Base-by-base conservation (phyloP, 1,140 invertebrate genomes). In the Zaprionus capensis region DNA sequence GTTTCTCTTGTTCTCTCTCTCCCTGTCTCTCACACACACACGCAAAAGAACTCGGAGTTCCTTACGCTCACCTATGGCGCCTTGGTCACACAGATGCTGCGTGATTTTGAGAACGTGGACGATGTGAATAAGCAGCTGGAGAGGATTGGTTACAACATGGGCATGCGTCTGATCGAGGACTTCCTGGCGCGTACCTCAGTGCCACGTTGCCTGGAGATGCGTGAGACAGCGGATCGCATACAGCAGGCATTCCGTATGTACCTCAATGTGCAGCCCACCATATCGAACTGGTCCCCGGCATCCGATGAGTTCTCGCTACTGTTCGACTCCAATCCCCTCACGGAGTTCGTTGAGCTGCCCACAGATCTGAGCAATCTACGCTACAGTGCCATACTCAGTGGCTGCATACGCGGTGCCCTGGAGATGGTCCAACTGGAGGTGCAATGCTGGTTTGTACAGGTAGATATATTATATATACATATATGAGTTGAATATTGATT, bases 281-380 rank as follows among this genome's bases (percentile, higher is more conserved):
- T 99, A 2, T 96, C 96, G 0, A 99, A 98, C 90, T 99, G 98
- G 98, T 99, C 96, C 82, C 94, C 97, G 57, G 95, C 97, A 7
- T 97, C 97, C 5, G 98, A 99, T 94, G 99, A 99, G 94, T 99
- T 99, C 94, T 99, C 98, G 1, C 94, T 99, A 4, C 95, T 98
- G 1, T 96, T 99, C 92, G 99, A 99, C 76, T 95, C 96, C 36
- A 99, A 99, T 94, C 99, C 99, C 0, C 93, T 99, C 15, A 98
- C 97, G n/a, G 99, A 99, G 93, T 99, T 99, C 95, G 98, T 99
- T 5, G 99, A 99, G 94, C 94, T 99, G 78, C 99, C 99, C 5
- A 97, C 98, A 9, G 98, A 99, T 91, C 94, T 97, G 56, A 93
- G 94, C 44, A 95, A 95, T 83, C 94, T 99, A 1, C 98, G 98